Evolutionary conservation across 2,797 vertebrate species (phyloP), one percentile per base, ranked within the genome.

Genomic region (Betta splendens): DNA sequence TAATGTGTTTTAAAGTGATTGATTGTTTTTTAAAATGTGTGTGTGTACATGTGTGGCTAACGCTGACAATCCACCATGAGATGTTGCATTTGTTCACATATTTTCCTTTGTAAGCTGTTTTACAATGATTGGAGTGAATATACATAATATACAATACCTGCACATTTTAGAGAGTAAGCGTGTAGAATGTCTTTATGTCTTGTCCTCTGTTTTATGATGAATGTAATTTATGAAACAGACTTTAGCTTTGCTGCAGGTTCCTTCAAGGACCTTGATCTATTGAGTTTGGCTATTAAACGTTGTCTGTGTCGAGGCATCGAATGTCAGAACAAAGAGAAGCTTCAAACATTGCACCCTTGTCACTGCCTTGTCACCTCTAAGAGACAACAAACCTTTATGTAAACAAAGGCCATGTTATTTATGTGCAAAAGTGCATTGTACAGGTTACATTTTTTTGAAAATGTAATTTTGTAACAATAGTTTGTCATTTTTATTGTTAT

Each of bases 211-310:
- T 90, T 89, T 90, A 85, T 85, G 75, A 85, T 90, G 89, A 93
- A 93, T 93, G 91, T 92, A 93, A 92, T 87, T 92, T 92, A 92
- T 92, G 88, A 80, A 88, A 83, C 62, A 72, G 62, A 81, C 79
- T 82, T 87, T 83, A 72, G 72, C 75, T 87, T 75, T 74, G 73
- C 62, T 79, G 53, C 51, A 58, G 71, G 72, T 81, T 87, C 74
- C 71, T 87, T 37, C 60, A 68, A 79, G 75, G 81, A 64, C 78
- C 67, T 76, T 31, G 45, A 60, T 55, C 57, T 62, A 62, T 87
- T 52, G 65, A 59, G 33, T 81, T 82, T 83, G 82, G 82, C 80
- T 81, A 61, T 57, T 69, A 86, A 79, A 77, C 86, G 77, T 68
- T 16, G 67, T 83, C 72, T 75, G 59, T 83, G 84, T 83, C 75